Evolutionary conservation across 2,797 vertebrate genomes (phyloP).

Genomic region (Ispidina picta): DNA sequence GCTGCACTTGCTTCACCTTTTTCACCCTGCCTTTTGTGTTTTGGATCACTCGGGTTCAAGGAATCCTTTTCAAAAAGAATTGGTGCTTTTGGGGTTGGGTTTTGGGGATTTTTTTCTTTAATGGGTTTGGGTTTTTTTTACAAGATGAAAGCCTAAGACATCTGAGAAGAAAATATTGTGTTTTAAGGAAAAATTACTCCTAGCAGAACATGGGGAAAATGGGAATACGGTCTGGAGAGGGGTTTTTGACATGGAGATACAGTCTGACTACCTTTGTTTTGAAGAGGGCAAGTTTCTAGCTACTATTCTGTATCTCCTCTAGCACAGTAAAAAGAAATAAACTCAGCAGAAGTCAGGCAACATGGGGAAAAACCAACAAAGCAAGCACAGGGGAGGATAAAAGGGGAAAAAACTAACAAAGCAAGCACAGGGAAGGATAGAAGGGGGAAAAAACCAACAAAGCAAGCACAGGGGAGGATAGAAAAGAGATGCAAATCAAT

Average conservation of each 20-base stretch:
- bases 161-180: neutral
- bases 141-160: neutral
- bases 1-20: neutral
- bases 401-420: too few relatives aligned
- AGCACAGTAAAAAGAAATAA: neutral
- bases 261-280: neutral
- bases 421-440: too few relatives aligned
- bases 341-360: neutral
- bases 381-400: too few relatives aligned
- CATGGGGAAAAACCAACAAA: neutral
- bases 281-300: neutral
- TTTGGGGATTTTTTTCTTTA: too few relatives aligned
- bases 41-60: neutral
- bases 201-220: neutral
- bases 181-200: neutral
- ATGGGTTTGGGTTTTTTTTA: too few relatives aligned
- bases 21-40: neutral
- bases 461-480: too few relatives aligned
- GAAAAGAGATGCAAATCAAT: too few relatives aligned
- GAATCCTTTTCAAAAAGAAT: neutral
- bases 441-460: too few relatives aligned
- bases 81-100: neutral
- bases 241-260: neutral
- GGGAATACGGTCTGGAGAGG: neutral
- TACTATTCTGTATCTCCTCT: neutral